Base-by-base conservation (phyloP, 2,113 vertebrate species). In the Macrotus californicus region DNA sequence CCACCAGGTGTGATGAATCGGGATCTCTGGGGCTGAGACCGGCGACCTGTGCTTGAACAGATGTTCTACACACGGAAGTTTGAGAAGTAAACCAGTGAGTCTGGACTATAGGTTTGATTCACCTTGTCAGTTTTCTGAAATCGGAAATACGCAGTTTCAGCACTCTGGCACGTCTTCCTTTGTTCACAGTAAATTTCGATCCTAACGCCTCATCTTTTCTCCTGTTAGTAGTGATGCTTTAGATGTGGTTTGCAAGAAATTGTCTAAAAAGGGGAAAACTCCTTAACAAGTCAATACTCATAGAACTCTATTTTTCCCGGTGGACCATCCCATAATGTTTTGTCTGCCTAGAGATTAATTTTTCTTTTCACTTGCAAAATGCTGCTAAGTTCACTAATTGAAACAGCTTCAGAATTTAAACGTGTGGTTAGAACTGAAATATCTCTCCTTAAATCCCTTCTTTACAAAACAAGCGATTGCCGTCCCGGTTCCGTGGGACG, bases 121-220 rank as follows among this genome's bases (percentile, higher is more conserved):
- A 48, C 48, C 75, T 93, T 66, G 91, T 83, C 77, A 81, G 24
- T 11, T 92, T 76, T 83, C 26, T 72, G 6, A 66, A 91, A 75
- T 94, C 56, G 80, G 87, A 82, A 94, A 95, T 8, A 56, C 5
- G 36, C 24, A 48, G 66, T 39, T 87, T 88, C 76, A 86, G 29
- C 10, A 24, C 64, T 82, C 46, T 95, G 91, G 88, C 82, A 94
- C 59, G 61, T 79, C 13, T 79, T 88, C 22, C 81, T 92, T 94
- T 94, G 87, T 93, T 96, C 79, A 52, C 46, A 79, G 87, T 72
- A 90, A 96, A 96, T 94, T 96, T 96, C 84, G 96, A 92, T 94
- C 86, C 94, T 93, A 96, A 61, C 52, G 91, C 82, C 19, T 81
- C 84, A 95, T 96, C 59, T 94, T 66, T 81, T 82, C 72, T 93